Base-by-base conservation (phyloP, 2,797 vertebrate genomes). In the Danio choprae region DNA sequence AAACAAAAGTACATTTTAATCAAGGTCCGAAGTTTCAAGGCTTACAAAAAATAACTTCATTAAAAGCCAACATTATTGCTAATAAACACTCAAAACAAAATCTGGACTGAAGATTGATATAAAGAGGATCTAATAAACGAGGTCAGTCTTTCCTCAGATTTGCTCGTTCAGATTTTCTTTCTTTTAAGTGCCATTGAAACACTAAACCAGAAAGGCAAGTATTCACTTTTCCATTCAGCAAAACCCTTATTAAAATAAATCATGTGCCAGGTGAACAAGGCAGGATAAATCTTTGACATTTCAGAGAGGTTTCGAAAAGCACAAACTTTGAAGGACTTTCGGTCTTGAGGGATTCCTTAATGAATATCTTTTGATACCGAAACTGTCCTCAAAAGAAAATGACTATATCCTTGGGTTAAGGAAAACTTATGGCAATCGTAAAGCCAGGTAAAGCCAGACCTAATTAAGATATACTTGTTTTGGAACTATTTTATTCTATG, bases 401-500 rank as follows among this genome's bases (percentile, higher is more conserved):
- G 12, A 38, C 38, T 51, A 73, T 51, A 73, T 51, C 70, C 75
- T 81, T 53, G 68, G 67, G 43, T 20, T 73, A 72, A 73, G 56
- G 74, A 51, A 82, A 69, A 70, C 67, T n/a, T 59, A 77, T 74
- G 58, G 70, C 18, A 44, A 16, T 11, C 2, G 3, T 9, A 36
- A 11, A 58, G 13, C 41, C n/a, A 36, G 8, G 29, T 63, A 7
- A 48, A 58, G 46, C 48, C 48, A 20, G 40, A 81, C 48, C 41
- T 68, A 36, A 73, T 56, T 55, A 60, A 77, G 60, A 77, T 73
- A 18, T 50, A 77, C 72, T 50, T 62, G n/a, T 64, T 50, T 51
- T 58, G 18, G 5, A 64, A 51, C 20, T 40, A n/a, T 11, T 50
- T 64, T n/a, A 69, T 59, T 78, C 5, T 22, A 11, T 36, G 16